Conservation (phyloP, 1,140 invertebrate genomes). For the Pygmarrhopalites habei region DNA sequence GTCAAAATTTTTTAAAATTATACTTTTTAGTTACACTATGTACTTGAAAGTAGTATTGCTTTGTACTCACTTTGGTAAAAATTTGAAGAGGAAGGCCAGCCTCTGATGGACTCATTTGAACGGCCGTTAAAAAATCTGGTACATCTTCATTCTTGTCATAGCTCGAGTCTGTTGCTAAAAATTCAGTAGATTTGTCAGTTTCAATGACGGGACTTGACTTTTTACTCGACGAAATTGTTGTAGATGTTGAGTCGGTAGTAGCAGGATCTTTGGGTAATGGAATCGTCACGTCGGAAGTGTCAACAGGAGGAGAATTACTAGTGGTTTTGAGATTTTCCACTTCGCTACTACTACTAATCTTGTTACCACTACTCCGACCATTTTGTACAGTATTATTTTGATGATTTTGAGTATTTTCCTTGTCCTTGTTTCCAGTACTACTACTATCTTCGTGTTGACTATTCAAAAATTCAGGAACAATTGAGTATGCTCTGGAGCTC, state of each 20-base stretch:
- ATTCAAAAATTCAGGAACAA: conserved; percentile 53
- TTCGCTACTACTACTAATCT: background rate
- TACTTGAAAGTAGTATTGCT: no score
- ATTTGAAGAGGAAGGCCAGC: conserved; percentile 34
- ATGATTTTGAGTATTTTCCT: background rate
- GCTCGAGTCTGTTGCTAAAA: no score
- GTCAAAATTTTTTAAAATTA: no score
- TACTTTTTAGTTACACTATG: no score
- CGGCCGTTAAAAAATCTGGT: conserved; percentile 38
- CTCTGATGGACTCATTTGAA: conserved; percentile 32
- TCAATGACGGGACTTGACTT: background rate
- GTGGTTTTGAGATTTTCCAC: background rate
- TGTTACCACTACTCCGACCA: background rate
- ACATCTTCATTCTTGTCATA: conserved; percentile 30
- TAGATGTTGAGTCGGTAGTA: background rate
- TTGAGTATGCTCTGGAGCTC: conserved; percentile 70
- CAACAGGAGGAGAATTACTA: background rate
- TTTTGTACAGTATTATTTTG: no score
- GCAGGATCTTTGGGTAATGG: no score
- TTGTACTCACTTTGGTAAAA: conserved; percentile 31
- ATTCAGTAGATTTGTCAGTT: no score
- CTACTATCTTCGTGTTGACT: background rate
- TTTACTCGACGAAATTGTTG: background rate
- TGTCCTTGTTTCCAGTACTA: background rate
- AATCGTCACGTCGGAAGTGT: no score